A percentile compares a stretch with the other conserved stretches of the same genome.
These are phyloP conservation scores for Drosophila niveifrons DNA, from an alignment of 2,888 invertebrate species.

Conservation along the genomic window DNA sequence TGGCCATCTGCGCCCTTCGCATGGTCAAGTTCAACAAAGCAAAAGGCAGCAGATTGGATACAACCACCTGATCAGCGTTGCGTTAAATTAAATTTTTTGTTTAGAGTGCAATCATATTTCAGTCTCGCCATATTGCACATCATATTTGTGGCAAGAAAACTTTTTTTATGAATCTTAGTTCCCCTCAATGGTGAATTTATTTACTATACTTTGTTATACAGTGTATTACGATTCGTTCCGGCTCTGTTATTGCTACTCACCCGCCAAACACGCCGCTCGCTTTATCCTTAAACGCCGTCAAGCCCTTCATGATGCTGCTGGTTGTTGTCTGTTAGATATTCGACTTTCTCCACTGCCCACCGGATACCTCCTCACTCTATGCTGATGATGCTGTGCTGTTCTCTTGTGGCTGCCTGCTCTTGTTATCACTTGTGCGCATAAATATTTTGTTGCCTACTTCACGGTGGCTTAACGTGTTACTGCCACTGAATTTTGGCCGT, in stretches of 20 bases:
- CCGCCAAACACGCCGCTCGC: slow-evolving; percentile 84
- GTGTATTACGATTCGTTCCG: slow-evolving; percentile 37
- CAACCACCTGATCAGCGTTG: slow-evolving; percentile 77
- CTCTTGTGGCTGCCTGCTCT: slow-evolving; percentile 45
- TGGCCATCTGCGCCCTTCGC: slow-evolving; percentile 11
- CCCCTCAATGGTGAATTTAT: too few relatives aligned
- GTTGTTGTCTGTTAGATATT: slow-evolving; percentile 32
- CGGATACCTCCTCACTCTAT: slow-evolving; percentile 23
- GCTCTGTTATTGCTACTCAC: slow-evolving; percentile 73
- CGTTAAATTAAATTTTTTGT: slow-evolving; percentile 83
- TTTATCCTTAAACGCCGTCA: slow-evolving; percentile 85
- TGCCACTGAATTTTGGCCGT: slow-evolving; percentile 47
- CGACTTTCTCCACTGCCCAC: slow-evolving; percentile 20
- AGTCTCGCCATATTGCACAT: slow-evolving; percentile 52
- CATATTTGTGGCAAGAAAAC: slow-evolving; percentile 25
- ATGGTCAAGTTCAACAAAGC: slow-evolving; percentile 71
- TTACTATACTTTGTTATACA: slow-evolving; percentile 18
- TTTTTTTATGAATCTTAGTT: too few relatives aligned
- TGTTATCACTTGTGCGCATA: slow-evolving; percentile 78
- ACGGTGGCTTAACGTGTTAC: slow-evolving; percentile 65
- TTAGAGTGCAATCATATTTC: slow-evolving; percentile 59
- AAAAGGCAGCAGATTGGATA: slow-evolving; percentile 31
- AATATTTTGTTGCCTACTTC: slow-evolving; percentile 75
- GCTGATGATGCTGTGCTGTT: slow-evolving; percentile 21
- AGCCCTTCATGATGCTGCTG: slow-evolving; percentile 83